Evolutionary conservation across 2,888 invertebrate genomes (phyloP).

Genomic region (Eupsilia transversa): DNA sequence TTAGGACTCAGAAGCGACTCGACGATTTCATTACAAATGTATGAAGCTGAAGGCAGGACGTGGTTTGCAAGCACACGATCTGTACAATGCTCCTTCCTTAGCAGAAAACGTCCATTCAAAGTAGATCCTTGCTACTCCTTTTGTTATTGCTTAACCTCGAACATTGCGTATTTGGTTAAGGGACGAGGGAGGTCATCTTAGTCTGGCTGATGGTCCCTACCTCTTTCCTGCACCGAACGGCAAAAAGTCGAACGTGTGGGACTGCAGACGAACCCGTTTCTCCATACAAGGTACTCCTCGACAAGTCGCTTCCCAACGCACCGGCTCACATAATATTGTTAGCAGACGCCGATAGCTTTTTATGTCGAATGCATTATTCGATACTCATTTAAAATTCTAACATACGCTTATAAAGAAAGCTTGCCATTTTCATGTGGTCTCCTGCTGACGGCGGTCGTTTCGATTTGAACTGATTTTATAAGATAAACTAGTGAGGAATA

Average conservation of each 20-base stretch:
- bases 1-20: conserved; percentile 77
- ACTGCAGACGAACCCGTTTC: conserved; percentile 89
- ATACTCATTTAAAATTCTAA: conserved; percentile 91
- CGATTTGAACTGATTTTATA: conserved; percentile 56
- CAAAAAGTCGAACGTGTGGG: conserved; percentile 90
- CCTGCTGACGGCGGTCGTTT: conserved; percentile 86
- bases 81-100: conserved; percentile 85
- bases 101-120: conserved; percentile 74
- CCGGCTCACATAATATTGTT: conserved; percentile 90
- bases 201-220: conserved; percentile 79
- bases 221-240: conserved; percentile 85
- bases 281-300: conserved; percentile 88
- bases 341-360: conserved; percentile 89
- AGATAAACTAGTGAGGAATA: conserved; percentile 56
- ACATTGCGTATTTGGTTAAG: conserved; percentile 63
- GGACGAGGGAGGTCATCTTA: conserved; percentile 75
- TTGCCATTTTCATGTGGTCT: conserved; percentile 87
- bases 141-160: conserved; percentile 68
- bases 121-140: conserved; percentile 75
- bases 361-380: conserved; percentile 90
- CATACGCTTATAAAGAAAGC: conserved; percentile 89
- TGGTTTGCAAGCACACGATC: conserved; percentile 84
- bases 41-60: conserved; percentile 81
- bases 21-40: conserved; percentile 87
- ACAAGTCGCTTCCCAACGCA: conserved; percentile 88